These are phyloP conservation scores for Noctua janthe DNA, from an alignment of 2,888 invertebrate genomes.

Conservation along the genomic window DNA sequence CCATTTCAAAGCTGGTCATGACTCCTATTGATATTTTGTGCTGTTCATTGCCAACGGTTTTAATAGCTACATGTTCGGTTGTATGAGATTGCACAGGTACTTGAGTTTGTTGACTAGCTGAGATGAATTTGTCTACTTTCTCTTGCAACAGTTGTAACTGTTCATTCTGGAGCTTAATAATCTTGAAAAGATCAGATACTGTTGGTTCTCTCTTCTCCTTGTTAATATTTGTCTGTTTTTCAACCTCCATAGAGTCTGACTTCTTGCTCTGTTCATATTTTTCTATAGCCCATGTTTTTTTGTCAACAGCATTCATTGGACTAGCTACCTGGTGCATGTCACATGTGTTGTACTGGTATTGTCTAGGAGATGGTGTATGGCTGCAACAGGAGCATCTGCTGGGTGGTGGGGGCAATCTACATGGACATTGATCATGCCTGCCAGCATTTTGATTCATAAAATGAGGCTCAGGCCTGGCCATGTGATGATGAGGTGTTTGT, in stretches of 20 bases:
- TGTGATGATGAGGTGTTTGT: constrained; percentile 7
- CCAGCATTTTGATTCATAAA: constrained; percentile 40
- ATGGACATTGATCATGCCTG: constrained; percentile 54
- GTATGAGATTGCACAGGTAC: constrained; percentile 75
- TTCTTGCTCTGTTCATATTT: constrained; percentile 80
- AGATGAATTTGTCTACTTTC: constrained; percentile 91
- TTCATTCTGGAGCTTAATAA: constrained; percentile 92
- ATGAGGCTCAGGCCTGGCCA: constrained; percentile 10
- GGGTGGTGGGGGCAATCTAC: constrained; percentile 58
- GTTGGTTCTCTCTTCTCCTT: constrained; percentile 89
- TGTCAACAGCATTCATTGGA: constrained; percentile 79
- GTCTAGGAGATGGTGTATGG: constrained; percentile 42
- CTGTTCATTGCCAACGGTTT: constrained; percentile 80
- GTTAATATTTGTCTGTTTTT: constrained; percentile 76
- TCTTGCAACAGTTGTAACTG: constrained; percentile 92
- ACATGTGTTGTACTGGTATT: constrained; percentile 58
- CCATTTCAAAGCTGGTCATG: constrained; percentile 93
- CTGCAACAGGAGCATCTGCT: constrained; percentile 65
- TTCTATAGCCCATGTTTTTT: constrained; percentile 82
- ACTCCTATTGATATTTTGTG: constrained; percentile 93
- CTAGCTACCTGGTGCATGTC: constrained; percentile 40
- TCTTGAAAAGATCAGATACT: constrained; percentile 91
- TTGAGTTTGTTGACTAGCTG: constrained; percentile 70
- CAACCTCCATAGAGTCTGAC: constrained; percentile 74
- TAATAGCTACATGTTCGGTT: constrained; percentile 78